Percentiles rank a stretch among this genome's conserved stretches.
phyloP scores from a whole-genome alignment of 2,797 vertebrate genomes.

The Oreochromis grahami region DNA sequence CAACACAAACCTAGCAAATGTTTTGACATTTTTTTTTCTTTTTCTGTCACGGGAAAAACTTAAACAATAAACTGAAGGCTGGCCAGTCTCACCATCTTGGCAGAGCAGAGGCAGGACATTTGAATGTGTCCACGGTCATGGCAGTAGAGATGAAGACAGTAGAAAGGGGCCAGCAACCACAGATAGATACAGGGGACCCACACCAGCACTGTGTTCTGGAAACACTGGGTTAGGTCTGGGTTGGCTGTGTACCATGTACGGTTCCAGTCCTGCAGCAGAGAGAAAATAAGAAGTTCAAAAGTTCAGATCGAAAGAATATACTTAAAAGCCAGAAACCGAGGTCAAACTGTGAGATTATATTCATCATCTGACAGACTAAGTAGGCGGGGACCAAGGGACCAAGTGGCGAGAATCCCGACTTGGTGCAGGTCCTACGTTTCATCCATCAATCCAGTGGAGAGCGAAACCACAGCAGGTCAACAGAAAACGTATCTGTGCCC shows the following conservation, averaged over 20 bases:
- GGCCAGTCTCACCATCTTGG: conserved; percentile 84
- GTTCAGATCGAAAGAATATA: conserved; percentile 1
- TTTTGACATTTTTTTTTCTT: not conserved
- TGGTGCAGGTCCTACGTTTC: conserved; percentile 14
- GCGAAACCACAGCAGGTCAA: conserved; percentile 54
- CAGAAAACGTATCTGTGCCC: conserved; percentile 29
- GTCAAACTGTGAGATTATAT: conserved; percentile 14
- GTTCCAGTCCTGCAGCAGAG: conserved; percentile 85
- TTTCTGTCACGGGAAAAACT: not conserved
- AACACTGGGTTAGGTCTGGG: conserved; percentile 93
- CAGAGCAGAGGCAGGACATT: conserved; percentile 88
- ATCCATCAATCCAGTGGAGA: conserved; percentile 23
- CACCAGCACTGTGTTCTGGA: conserved; percentile 90
- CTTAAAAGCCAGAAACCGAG: not conserved
- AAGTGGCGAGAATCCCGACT: conserved; percentile 22
- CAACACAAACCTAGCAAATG: not conserved
- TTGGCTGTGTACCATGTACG: conserved; percentile 90
- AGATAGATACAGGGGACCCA: conserved; percentile 94
- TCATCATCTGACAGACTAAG: conserved; percentile 25
- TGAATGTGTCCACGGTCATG: conserved; percentile 86
- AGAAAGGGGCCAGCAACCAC: conserved; percentile 88
- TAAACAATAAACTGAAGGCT: not conserved
- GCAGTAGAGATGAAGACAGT: conserved; percentile 85
- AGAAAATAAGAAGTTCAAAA: not conserved
- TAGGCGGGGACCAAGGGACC: not conserved